Percentiles rank a stretch among this genome's conserved stretches.
Evolutionary conservation across 2,797 vertebrate species (phyloP).

Genomic region (Squalus acanthias): DNA sequence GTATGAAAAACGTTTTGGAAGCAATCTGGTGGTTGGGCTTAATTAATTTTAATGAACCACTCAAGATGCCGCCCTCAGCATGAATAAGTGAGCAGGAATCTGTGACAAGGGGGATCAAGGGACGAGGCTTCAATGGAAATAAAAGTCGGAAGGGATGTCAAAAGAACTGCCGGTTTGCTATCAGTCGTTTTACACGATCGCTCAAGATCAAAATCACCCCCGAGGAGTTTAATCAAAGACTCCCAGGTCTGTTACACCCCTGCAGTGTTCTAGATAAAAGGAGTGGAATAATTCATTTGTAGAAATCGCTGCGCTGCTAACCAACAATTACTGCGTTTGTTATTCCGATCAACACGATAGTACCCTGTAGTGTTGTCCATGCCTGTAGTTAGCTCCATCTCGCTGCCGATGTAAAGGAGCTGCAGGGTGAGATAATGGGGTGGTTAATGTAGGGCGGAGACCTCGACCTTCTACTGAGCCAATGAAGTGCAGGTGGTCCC

Average conservation of each 20-base stretch:
- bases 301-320: neutral
- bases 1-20: neutral
- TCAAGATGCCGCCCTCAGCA: neutral
- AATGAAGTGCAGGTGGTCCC: neutral
- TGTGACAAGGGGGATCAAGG: neutral
- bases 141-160: neutral
- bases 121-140: neutral
- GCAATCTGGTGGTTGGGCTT: neutral
- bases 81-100: neutral
- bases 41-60: constrained; percentile 1
- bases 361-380: neutral
- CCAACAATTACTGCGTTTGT: neutral
- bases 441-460: neutral
- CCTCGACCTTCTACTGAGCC: neutral
- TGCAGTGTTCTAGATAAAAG: neutral
- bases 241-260: neutral
- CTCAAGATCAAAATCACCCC: neutral
- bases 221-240: neutral
- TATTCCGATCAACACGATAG: neutral
- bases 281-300: neutral
- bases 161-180: neutral
- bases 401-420: neutral
- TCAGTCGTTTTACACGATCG: neutral
- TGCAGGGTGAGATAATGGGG: neutral
- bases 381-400: neutral